These are phyloP conservation scores for Drosophila saltans DNA, from an alignment of 1,140 invertebrate species.

Conservation along the genomic window DNA sequence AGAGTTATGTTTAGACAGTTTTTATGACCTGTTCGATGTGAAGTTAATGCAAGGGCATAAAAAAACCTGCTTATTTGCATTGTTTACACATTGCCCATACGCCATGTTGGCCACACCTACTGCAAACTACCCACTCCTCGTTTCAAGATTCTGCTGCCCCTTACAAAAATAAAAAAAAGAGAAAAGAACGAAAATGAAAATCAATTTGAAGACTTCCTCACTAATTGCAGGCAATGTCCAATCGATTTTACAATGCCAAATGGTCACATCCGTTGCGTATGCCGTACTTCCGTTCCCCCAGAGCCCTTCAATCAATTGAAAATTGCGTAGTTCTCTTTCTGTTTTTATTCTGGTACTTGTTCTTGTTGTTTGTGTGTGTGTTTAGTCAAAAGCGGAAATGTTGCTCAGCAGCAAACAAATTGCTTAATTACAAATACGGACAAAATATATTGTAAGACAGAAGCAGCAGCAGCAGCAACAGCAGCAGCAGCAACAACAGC, in stretches of 20 bases:
- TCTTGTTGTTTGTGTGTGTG: slow-evolving; percentile 28
- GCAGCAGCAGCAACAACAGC: not conserved
- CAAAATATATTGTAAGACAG: slow-evolving; percentile 44
- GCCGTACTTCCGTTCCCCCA: slow-evolving; percentile 24
- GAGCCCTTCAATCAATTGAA: slow-evolving; percentile 49
- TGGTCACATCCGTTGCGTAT: slow-evolving; percentile 62
- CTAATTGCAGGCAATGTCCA: slow-evolving; percentile 56
- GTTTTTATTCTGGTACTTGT: not conserved
- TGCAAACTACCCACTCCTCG: not conserved
- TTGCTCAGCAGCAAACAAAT: slow-evolving; percentile 71
- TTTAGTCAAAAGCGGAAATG: slow-evolving; percentile 66
- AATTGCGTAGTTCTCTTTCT: slow-evolving; percentile 9
- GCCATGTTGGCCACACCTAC: slow-evolving; percentile 28
- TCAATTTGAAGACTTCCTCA: slow-evolving; percentile 37
- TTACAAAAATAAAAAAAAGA: too few relatives aligned
- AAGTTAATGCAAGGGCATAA: not conserved
- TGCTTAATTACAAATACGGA: slow-evolving; percentile 72
- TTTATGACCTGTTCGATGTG: not conserved
- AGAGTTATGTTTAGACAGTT: slow-evolving; percentile 1
- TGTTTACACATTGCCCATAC: slow-evolving; percentile 51
- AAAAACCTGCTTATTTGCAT: not conserved
- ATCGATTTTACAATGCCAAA: slow-evolving; percentile 48
- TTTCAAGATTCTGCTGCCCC: not conserved
- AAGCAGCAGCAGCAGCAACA: not conserved
- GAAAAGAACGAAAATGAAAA: not conserved